A percentile compares a stretch with the other conserved stretches of the same genome.
These are phyloP conservation scores for Eciton burchellii DNA, from an alignment of 1,140 invertebrate genomes.

Conservation along the genomic window DNA sequence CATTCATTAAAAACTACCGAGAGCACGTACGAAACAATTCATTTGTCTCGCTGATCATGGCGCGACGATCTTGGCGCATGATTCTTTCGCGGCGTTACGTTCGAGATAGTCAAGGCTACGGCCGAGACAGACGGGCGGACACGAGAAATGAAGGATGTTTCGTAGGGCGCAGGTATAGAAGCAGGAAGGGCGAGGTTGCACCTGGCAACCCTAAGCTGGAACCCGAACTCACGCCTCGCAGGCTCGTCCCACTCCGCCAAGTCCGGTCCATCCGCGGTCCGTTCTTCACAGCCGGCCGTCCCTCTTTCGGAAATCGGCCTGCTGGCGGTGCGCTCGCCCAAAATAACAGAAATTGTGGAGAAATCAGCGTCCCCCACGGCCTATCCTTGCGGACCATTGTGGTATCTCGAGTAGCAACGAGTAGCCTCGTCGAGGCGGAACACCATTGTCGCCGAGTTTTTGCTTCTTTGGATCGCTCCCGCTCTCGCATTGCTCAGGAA, in stretches of 20 bases:
- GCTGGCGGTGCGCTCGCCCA: slow-evolving; percentile 15
- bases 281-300: slow-evolving; percentile 56
- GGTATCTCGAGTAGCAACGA: background rate
- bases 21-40: slow-evolving; percentile 15
- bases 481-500: background rate
- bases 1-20: slow-evolving; percentile 28
- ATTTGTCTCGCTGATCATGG: slow-evolving; percentile 35
- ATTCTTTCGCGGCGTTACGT: background rate
- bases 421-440: background rate
- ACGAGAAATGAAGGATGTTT: slow-evolving; percentile 55
- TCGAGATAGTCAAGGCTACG: slow-evolving; percentile 44
- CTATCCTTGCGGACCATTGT: slow-evolving; percentile 27
- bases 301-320: slow-evolving; percentile 36
- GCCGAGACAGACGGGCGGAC: background rate
- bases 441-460: slow-evolving; percentile 61
- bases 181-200: slow-evolving; percentile 51
- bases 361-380: slow-evolving; percentile 44
- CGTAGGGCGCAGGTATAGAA: slow-evolving; percentile 60
- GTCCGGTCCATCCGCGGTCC: slow-evolving; percentile 29
- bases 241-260: slow-evolving; percentile 7
- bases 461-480: slow-evolving; percentile 21
- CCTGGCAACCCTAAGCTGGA: slow-evolving; percentile 55
- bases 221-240: slow-evolving; percentile 66
- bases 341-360: slow-evolving; percentile 67
- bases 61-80: slow-evolving; percentile 24